Percentiles rank a stretch among this genome's conserved stretches.
phyloP scores from a whole-genome alignment of 2,888 invertebrate species.

The Luffia ferchaultella region DNA sequence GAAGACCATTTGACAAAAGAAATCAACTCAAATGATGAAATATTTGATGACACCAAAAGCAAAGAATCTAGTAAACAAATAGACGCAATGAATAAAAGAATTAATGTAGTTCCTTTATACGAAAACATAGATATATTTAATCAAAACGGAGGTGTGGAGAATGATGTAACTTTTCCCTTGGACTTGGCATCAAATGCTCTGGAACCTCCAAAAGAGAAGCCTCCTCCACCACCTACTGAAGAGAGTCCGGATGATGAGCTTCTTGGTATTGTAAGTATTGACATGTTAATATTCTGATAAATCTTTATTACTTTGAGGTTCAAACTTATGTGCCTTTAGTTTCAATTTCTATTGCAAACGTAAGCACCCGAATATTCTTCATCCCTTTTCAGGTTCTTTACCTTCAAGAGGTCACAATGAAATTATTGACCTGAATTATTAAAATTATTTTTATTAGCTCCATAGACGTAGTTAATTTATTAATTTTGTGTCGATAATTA shows the following conservation, averaged over 20 bases:
- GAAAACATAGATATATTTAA: conserved; percentile 70
- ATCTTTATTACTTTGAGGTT: too few species aligned
- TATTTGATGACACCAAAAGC: conserved; percentile 18
- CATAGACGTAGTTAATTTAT: too few species aligned
- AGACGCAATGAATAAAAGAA: conserved; percentile 34
- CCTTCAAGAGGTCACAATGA: too few species aligned
- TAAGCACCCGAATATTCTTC: too few species aligned
- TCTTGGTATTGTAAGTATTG: conserved; percentile 46
- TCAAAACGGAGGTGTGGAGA: conserved; percentile 31
- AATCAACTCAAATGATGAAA: conserved; percentile 22
- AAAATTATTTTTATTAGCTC: too few species aligned
- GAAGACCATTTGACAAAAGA: conserved; percentile 27
- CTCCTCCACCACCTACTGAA: conserved; percentile 80
- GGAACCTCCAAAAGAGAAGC: conserved; percentile 87
- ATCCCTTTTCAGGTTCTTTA: too few species aligned
- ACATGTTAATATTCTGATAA: neutral
- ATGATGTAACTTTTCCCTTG: conserved; percentile 52
- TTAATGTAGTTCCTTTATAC: conserved; percentile 62
- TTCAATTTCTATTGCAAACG: too few species aligned
- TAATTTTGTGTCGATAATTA: too few species aligned
- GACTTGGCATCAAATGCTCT: conserved; percentile 65
- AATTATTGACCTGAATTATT: too few species aligned
- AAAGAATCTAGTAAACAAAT: conserved; percentile 19
- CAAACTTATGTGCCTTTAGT: too few species aligned
- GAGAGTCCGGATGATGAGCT: conserved; percentile 47